Evolutionary conservation across 2,113 vertebrate genomes (phyloP), one percentile per base, ranked within the genome.

Genomic region (Entelurus aequoreus): DNA sequence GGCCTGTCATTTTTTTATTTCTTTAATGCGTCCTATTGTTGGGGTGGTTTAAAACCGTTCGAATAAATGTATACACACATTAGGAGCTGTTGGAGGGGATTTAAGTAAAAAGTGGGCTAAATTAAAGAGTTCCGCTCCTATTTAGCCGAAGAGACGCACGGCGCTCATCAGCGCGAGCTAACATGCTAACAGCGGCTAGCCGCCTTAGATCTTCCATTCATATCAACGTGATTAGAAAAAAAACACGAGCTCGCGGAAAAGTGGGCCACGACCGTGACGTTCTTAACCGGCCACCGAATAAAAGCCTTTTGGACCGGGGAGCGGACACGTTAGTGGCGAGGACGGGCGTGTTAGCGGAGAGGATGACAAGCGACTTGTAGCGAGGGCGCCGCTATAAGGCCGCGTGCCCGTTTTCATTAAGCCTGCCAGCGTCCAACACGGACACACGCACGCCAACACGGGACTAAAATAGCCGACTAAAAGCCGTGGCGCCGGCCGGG

Each of bases 401-500:
- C 85, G 74, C 81, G 48, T 65, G 79, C 72, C 70, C 54, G 75
- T 85, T 74, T 28, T 77, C 72, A 87, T 71, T 76, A 48, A 72
- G 66, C 58, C 65, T 46, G 66, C 19, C 38, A 72, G 71, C 80
- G 71, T 78, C 9, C 8, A 37, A 80, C 76, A 76, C 81, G 7
- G 21, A 5, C 21, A 48, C 28, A 14, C 42, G 14, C 46, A 28
- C 46, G 9, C 58, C 4, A 47, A 49, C 10, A 42, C 46, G 14
- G 14, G 8, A 37, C 48, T 4, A 37, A 61, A 11, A 14, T 46
- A 28, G 8, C 11, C 35, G 0, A 28, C 15, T 35, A 8, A 16
- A 9, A 5, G 35, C 47, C 5, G 51, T 21, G 12, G 6, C 28
- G 11, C 48, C 21, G 19, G 7, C 14, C 4, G 4, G 42, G 4